phyloP scores from a whole-genome alignment of 2,888 invertebrate genomes.

The Amitus sp. region DNA sequence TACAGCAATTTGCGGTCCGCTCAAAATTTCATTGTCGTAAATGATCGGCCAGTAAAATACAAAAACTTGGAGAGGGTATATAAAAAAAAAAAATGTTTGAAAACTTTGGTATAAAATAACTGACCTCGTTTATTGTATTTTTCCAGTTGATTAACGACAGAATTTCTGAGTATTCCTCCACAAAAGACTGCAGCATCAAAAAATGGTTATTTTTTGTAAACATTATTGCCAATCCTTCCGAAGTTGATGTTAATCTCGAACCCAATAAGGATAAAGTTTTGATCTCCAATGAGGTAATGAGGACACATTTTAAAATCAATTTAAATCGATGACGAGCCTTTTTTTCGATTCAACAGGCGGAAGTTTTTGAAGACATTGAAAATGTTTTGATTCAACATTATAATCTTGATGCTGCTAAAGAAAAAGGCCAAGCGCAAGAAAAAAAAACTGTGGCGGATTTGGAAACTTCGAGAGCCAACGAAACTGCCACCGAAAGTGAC shows the following conservation, averaged over 20 bases:
- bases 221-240: slow-evolving; percentile 63
- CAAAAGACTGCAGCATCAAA: slow-evolving; percentile 56
- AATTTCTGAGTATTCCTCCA: slow-evolving; percentile 58
- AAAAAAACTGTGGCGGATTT: slow-evolving; percentile 26
- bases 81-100: slow-evolving; percentile 1
- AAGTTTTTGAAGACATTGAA: slow-evolving; percentile 47
- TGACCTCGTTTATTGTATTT: slow-evolving; percentile 32
- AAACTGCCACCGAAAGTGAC: slow-evolving; percentile 11
- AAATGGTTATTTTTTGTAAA: slow-evolving; percentile 67
- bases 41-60: slow-evolving; percentile 68
- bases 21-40: slow-evolving; percentile 66
- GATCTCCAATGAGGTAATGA: slow-evolving; percentile 66
- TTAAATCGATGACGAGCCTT: slow-evolving; percentile 15
- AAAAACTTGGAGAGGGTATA: slow-evolving; percentile 69
- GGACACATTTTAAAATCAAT: slow-evolving; percentile 4
- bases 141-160: slow-evolving; percentile 65
- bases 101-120: slow-evolving; percentile 1
- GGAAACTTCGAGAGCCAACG: slow-evolving; percentile 17
- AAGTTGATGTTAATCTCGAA: slow-evolving; percentile 71
- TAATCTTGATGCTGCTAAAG: slow-evolving; percentile 37
- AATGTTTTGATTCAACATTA: slow-evolving; percentile 52
- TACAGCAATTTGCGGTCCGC: slow-evolving; percentile 44
- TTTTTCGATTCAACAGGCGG: slow-evolving; percentile 42
- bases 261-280: slow-evolving; percentile 71
- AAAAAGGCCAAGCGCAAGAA: slow-evolving; percentile 15